Conservation (phyloP, 1,140 invertebrate genomes). For the Tribolium castaneum region DNA sequence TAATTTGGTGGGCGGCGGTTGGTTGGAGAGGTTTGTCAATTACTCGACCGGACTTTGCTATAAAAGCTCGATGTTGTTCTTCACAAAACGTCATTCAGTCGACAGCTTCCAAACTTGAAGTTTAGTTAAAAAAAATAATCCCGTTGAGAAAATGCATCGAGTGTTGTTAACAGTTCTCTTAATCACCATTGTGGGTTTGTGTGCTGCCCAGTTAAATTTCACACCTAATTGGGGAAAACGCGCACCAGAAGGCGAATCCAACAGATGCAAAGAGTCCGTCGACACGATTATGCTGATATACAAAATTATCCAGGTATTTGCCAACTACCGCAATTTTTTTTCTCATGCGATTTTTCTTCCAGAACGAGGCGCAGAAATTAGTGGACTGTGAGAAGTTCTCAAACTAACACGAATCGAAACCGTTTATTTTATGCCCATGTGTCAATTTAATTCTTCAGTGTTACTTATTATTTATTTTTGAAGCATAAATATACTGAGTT, state of each 20-base stretch:
- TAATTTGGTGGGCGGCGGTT: slow-evolving; percentile 46
- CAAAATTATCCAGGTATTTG: slow-evolving; percentile 57
- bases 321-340: neutral
- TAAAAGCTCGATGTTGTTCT: slow-evolving; percentile 27
- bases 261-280: slow-evolving; percentile 57
- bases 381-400: slow-evolving; percentile 57
- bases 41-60: slow-evolving; percentile 4
- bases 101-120: slow-evolving; percentile 1
- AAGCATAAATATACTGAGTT: slow-evolving; percentile 9
- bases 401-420: slow-evolving; percentile 44
- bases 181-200: slow-evolving; percentile 48
- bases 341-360: slow-evolving; percentile 50
- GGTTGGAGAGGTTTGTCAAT: slow-evolving; percentile 37
- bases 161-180: slow-evolving; percentile 27
- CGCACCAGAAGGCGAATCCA: slow-evolving; percentile 42
- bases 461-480: slow-evolving; percentile 2
- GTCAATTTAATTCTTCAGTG: neutral
- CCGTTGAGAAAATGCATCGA: slow-evolving; percentile 44
- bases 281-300: slow-evolving; percentile 59
- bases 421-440: slow-evolving; percentile 18
- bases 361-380: slow-evolving; percentile 59
- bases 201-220: slow-evolving; percentile 58
- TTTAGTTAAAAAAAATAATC: slow-evolving; percentile 28
- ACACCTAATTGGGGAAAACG: slow-evolving; percentile 59
- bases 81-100: slow-evolving; percentile 29